Percentiles rank a stretch among this genome's conserved stretches.
These are phyloP conservation scores for Pseudococcus viburni DNA, from an alignment of 2,888 invertebrate species.

Conservation along the genomic window DNA sequence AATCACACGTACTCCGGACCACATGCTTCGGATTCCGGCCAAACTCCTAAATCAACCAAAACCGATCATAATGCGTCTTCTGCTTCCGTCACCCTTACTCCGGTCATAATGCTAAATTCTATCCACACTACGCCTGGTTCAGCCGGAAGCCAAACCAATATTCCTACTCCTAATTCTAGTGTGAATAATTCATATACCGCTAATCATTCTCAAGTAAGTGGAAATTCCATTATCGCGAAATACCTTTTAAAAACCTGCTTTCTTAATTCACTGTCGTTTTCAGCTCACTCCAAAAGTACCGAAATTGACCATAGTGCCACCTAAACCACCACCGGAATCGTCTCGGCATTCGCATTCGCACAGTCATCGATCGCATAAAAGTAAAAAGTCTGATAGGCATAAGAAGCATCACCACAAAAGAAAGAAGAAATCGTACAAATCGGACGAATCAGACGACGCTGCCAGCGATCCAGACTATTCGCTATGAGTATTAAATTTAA, in stretches of 20 bases:
- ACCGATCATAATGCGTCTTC: neutral
- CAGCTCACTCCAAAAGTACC: slow-evolving; percentile 69
- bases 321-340: slow-evolving; percentile 68
- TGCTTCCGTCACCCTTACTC: neutral
- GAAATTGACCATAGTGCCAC: slow-evolving; percentile 70
- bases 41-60: slow-evolving; percentile 1
- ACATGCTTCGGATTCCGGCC: neutral
- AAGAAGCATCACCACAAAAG: slow-evolving; percentile 70
- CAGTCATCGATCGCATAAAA: slow-evolving; percentile 69
- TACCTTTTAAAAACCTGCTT: neutral
- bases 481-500: slow-evolving; percentile 68
- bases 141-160: neutral
- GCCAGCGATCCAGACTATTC: slow-evolving; percentile 76
- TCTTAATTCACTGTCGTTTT: neutral
- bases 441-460: slow-evolving; percentile 78
- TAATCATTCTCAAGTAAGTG: slow-evolving; percentile 54
- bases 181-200: slow-evolving; percentile 57
- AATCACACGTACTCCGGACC: slow-evolving; percentile 56
- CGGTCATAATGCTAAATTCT: neutral
- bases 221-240: too few relatives aligned
- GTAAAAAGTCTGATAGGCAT: slow-evolving; percentile 69
- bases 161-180: slow-evolving; percentile 41
- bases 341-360: slow-evolving; percentile 67
- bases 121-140: neutral
- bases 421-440: slow-evolving; percentile 69